phyloP scores from a whole-genome alignment of 2,797 vertebrate genomes.

The Arctocebus calabarensis region DNA sequence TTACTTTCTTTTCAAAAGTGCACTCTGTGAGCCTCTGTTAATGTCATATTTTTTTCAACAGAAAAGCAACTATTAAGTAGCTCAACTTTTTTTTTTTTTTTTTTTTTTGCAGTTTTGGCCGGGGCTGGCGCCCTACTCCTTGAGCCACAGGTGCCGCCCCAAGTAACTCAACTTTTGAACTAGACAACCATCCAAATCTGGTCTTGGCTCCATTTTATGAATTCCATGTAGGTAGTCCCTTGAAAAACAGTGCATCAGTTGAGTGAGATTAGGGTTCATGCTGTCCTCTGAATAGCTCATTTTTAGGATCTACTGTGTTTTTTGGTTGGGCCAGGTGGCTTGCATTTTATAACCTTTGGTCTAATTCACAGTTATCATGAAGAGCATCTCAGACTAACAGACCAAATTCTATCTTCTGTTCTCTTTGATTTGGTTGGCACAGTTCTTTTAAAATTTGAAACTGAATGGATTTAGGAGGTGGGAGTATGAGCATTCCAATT shows the following conservation, averaged over 20 bases:
- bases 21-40: background rate
- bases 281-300: background rate
- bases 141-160: no score
- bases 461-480: background rate
- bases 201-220: background rate
- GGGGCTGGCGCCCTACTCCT: no score
- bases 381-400: background rate
- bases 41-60: background rate
- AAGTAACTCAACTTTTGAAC: background rate
- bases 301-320: background rate
- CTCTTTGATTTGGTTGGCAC: background rate
- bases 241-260: background rate
- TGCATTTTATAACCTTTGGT: background rate
- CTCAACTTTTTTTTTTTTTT: background rate
- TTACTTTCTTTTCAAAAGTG: conserved; percentile 18
- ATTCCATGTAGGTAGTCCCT: background rate
- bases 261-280: background rate
- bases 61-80: background rate
- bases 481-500: background rate
- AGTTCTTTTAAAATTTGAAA: background rate
- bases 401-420: background rate
- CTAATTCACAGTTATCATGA: background rate
- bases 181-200: background rate
- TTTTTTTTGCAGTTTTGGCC: no score
- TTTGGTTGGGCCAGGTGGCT: background rate